phyloP scores from a whole-genome alignment of 1,140 invertebrate species.

The Wiebesia pumilae region DNA sequence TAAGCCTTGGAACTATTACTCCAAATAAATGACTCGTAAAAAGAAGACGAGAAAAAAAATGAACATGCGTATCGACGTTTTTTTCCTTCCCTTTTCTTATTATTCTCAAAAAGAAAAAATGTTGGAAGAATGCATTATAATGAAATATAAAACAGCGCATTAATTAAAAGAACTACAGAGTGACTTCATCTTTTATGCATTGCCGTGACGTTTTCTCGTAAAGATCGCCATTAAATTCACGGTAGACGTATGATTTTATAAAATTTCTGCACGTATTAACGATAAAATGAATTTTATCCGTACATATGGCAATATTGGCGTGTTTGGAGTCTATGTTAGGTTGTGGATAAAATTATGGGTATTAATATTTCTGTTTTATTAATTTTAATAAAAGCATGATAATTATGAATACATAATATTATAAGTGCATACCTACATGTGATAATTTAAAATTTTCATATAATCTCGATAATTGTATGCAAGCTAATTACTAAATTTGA shows the following conservation, averaged over 20 bases:
- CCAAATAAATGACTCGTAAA: slow-evolving; percentile 39
- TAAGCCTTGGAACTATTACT: slow-evolving; percentile 31
- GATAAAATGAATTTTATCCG: slow-evolving; percentile 12
- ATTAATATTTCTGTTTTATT: not conserved
- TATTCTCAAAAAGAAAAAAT: slow-evolving; percentile 10
- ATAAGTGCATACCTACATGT: not conserved
- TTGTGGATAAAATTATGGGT: not conserved
- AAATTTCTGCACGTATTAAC: slow-evolving; percentile 24
- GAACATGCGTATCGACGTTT: not conserved
- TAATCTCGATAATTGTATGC: not conserved
- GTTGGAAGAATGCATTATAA: slow-evolving; percentile 5
- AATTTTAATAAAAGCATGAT: not conserved
- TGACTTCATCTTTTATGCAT: slow-evolving; percentile 28
- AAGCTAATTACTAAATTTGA: not conserved
- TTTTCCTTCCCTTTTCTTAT: not conserved
- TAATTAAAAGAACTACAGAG: slow-evolving; percentile 15
- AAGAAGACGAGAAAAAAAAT: not conserved
- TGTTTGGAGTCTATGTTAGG: not conserved
- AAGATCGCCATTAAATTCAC: slow-evolving; percentile 20
- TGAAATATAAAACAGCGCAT: slow-evolving; percentile 22
- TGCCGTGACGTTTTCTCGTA: slow-evolving; percentile 28
- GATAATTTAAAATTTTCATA: not conserved
- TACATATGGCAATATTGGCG: not conserved
- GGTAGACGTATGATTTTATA: not conserved
- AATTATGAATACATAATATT: not conserved